Evolutionary conservation across 2,797 vertebrate genomes (phyloP).

Genomic region (Microctenopoma steveboyesi): DNA sequence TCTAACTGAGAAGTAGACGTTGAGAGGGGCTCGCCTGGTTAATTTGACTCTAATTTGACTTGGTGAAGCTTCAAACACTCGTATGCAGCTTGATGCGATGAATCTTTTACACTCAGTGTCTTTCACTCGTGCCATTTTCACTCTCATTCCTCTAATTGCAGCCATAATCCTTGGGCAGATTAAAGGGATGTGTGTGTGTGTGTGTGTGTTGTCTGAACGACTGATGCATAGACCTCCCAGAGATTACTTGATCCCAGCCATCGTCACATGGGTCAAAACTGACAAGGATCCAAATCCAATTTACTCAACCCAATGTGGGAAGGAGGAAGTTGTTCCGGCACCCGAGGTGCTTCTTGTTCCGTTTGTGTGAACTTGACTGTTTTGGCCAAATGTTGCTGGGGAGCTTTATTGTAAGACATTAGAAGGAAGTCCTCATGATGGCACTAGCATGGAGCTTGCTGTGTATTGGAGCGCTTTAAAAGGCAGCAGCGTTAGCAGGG

Average conservation of each 20-base stretch:
- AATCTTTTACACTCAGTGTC: background rate
- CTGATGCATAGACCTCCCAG: slow-evolving; percentile 33
- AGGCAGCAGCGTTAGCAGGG: background rate
- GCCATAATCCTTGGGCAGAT: slow-evolving; percentile 65
- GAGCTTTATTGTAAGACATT: background rate
- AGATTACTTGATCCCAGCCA: slow-evolving; percentile 56
- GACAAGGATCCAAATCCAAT: slow-evolving; percentile 63
- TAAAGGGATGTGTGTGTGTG: slow-evolving; percentile 39
- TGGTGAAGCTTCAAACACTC: background rate
- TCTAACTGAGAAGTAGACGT: no score
- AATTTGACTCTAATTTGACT: background rate
- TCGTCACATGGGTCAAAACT: slow-evolving; percentile 34
- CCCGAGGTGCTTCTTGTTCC: no score
- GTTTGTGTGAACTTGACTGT: background rate
- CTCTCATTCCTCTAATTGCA: slow-evolving; percentile 70
- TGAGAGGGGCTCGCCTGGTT: no score
- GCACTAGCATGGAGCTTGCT: background rate
- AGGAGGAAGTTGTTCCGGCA: slow-evolving; percentile 1
- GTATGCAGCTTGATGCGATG: background rate
- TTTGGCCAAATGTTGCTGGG: background rate
- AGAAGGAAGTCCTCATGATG: background rate
- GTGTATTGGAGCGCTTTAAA: slow-evolving; percentile 24
- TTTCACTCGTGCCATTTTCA: slow-evolving; percentile 13
- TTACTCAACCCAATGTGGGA: background rate
- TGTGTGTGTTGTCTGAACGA: slow-evolving; percentile 39